A percentile compares a stretch with the other conserved stretches of the same genome.
phyloP scores from a whole-genome alignment of 2,113 vertebrate genomes.

The Coturnix japonica region DNA sequence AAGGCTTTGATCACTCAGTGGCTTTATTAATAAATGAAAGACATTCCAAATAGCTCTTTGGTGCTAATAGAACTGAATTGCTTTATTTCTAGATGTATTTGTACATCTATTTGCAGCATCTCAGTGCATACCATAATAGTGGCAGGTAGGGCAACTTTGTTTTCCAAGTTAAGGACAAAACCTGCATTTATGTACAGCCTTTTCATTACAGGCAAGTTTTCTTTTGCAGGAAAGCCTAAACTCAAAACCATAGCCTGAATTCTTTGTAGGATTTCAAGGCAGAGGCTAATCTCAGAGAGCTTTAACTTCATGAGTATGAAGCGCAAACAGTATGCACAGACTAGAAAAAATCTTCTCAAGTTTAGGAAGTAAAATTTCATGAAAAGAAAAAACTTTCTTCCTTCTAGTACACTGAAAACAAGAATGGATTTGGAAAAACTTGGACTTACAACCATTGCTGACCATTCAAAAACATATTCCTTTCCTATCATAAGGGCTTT shows the following conservation, averaged over 20 bases:
- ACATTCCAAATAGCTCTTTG: neutral
- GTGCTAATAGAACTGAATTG: fast-evolving
- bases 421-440: neutral
- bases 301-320: neutral
- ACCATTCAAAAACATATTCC: neutral
- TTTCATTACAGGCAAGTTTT: neutral
- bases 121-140: neutral
- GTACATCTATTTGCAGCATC: neutral
- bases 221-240: neutral
- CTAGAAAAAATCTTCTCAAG: neutral
- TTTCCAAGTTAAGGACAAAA: neutral
- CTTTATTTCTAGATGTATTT: neutral
- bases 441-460: neutral
- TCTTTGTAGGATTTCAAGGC: neutral
- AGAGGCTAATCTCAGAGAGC: neutral
- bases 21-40: neutral
- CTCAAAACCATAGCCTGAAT: neutral
- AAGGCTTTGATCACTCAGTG: neutral
- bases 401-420: neutral
- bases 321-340: fast-evolving
- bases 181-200: neutral
- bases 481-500: neutral
- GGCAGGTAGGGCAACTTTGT: neutral
- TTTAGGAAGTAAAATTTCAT: neutral
- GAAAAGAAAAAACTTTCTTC: neutral